Evolutionary conservation across 2,113 vertebrate genomes (phyloP).

Genomic region (Sula dactylatra): DNA sequence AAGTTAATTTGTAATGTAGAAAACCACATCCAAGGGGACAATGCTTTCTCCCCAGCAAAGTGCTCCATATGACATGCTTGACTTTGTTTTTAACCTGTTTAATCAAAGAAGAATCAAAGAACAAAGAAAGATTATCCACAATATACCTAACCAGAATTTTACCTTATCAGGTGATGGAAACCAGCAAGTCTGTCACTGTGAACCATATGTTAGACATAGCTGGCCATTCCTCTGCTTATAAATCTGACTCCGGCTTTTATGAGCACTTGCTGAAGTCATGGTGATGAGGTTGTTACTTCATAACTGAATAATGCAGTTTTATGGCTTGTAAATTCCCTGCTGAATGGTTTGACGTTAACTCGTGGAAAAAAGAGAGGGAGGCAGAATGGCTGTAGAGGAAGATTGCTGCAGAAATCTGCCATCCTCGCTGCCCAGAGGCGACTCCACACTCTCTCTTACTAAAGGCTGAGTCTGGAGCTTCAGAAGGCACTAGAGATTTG

Average conservation of each 20-base stretch:
- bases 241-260: conserved; percentile 21
- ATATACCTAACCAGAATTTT: neutral
- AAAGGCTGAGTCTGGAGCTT: neutral
- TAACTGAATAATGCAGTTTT: conserved; percentile 41
- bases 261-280: conserved; percentile 28
- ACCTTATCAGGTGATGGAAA: neutral
- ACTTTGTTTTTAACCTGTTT: neutral
- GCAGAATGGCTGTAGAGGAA: neutral
- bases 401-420: neutral
- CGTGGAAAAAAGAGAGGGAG: neutral
- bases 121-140: neutral
- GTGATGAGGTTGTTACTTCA: conserved; percentile 49
- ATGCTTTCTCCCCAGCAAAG: neutral
- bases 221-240: neutral
- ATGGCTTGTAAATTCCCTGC: conserved; percentile 18
- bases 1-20: neutral
- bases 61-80: neutral
- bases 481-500: neutral
- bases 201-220: neutral
- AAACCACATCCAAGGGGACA: neutral
- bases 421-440: neutral
- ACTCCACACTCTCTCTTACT: neutral
- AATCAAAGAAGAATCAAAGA: neutral
- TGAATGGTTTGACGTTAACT: neutral
- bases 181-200: neutral